These are phyloP conservation scores for Tetrao urogallus DNA, from an alignment of 2,113 vertebrate genomes.

Conservation along the genomic window DNA sequence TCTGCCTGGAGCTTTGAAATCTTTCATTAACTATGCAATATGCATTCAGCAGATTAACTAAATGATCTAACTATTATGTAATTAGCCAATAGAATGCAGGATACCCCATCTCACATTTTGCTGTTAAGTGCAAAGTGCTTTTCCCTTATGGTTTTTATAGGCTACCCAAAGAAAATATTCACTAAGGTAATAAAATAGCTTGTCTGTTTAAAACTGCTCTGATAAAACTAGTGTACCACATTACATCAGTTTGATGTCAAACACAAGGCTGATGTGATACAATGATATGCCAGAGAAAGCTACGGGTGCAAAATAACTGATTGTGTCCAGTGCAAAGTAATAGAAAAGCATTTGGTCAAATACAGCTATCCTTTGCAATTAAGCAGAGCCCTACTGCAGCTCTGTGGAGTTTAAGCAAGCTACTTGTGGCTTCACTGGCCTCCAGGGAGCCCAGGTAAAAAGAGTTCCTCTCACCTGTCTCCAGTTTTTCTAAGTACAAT, in stretches of 20 bases:
- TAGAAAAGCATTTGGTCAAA: not conserved
- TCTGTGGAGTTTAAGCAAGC: constrained; percentile 33
- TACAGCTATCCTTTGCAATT: not conserved
- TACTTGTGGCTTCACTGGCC: constrained; percentile 32
- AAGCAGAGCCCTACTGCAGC: constrained; percentile 4
- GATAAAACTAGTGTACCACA: not conserved
- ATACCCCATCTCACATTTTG: not conserved
- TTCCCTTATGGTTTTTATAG: not conserved
- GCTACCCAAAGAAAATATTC: constrained; percentile 9
- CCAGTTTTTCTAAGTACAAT: not conserved
- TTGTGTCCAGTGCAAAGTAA: not conserved
- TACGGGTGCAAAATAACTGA: not conserved
- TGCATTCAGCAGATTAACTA: constrained; percentile 20
- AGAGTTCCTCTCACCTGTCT: constrained; percentile 27
- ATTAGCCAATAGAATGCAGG: constrained; percentile 21
- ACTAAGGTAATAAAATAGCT: not conserved
- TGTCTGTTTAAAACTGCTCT: constrained; percentile 8
- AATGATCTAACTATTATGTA: constrained; percentile 30
- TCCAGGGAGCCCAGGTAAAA: constrained; percentile 37
- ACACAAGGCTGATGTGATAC: not conserved
- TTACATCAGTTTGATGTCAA: constrained; percentile 35
- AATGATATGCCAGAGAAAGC: not conserved
- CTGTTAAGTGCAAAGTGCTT: not conserved
- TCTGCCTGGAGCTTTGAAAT: constrained; percentile 5
- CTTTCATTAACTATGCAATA: constrained; percentile 19